Percentiles rank a stretch among this genome's conserved stretches.
These are phyloP conservation scores for Oreocharis arfaki DNA, from an alignment of 2,113 vertebrate species.

Conservation along the genomic window DNA sequence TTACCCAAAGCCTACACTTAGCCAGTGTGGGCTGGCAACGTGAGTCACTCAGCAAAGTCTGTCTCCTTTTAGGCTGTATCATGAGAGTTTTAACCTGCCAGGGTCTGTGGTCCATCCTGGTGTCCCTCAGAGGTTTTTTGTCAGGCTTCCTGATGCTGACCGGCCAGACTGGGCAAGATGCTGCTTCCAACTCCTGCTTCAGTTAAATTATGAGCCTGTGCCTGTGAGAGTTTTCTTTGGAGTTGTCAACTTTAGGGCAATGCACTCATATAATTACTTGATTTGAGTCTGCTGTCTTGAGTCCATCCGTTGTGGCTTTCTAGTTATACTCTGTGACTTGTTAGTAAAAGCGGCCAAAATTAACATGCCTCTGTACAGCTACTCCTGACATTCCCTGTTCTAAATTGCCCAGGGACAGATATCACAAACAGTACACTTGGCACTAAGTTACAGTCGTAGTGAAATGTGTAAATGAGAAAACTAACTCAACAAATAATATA, in stretches of 20 bases:
- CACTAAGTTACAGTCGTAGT: not conserved
- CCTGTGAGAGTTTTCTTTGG: not conserved
- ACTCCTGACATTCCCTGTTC: not conserved
- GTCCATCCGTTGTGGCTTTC: not conserved
- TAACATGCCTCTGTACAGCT: not conserved
- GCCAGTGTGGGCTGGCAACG: conserved; percentile 17
- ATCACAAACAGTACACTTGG: not conserved
- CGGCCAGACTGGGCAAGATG: not conserved
- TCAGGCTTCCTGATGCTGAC: conserved; percentile 6
- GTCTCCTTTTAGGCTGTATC: not conserved
- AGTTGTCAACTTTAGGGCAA: not conserved
- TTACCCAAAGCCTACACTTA: conserved; percentile 32
- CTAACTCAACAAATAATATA: not conserved
- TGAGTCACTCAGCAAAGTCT: not conserved
- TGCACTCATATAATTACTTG: not conserved
- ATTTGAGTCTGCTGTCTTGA: not conserved
- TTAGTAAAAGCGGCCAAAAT: not conserved
- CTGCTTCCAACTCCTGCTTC: not conserved
- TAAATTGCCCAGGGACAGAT: not conserved
- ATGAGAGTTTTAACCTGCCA: not conserved
- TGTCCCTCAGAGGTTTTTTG: not conserved
- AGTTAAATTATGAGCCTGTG: not conserved
- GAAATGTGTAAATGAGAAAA: not conserved
- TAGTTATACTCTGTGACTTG: not conserved
- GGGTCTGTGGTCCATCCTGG: not conserved